Evolutionary conservation across 1,140 invertebrate species (phyloP).

Genomic region (Zaprionus africanus): DNA sequence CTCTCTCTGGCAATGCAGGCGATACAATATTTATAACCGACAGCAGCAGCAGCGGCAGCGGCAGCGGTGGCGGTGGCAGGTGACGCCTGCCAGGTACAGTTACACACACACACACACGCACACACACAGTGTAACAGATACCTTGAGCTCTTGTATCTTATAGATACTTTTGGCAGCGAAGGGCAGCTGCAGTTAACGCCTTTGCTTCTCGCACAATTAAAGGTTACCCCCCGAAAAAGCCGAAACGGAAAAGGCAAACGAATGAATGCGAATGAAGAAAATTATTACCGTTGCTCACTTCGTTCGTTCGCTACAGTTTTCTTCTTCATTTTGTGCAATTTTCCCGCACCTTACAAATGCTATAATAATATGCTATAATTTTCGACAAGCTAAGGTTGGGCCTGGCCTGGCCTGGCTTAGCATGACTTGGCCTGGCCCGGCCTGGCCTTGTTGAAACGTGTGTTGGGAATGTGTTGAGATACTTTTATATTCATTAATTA

Average conservation of each 20-base stretch:
- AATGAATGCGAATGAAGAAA: slow-evolving; percentile 61
- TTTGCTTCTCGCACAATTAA: slow-evolving; percentile 57
- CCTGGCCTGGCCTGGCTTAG: background rate
- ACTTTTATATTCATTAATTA: slow-evolving; percentile 2
- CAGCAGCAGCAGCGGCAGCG: slow-evolving; percentile 39
- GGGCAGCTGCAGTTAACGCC: slow-evolving; percentile 33
- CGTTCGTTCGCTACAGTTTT: slow-evolving; percentile 18
- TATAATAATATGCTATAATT: slow-evolving; percentile 73
- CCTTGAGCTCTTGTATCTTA: slow-evolving; percentile 54
- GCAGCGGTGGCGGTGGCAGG: slow-evolving; percentile 44
- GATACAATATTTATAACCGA: slow-evolving; percentile 76
- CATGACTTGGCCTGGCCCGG: background rate
- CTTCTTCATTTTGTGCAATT: slow-evolving; percentile 30
- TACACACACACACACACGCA: slow-evolving; percentile 27
- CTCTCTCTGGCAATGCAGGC: slow-evolving; percentile 26
- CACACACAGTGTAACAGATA: background rate
- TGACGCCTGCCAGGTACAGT: slow-evolving; percentile 47
- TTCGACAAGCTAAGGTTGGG: slow-evolving; percentile 9
- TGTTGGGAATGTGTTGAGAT: slow-evolving; percentile 2
- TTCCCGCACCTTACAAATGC: slow-evolving; percentile 60
- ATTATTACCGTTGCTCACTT: slow-evolving; percentile 39
- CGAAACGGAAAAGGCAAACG: slow-evolving; percentile 48
- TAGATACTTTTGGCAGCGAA: slow-evolving; percentile 52
- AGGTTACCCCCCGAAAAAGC: slow-evolving; percentile 34
- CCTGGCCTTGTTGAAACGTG: background rate